Percentiles rank a stretch among this genome's conserved stretches.
phyloP scores from a whole-genome alignment of 2,113 vertebrate species.

The Sorex araneus region DNA sequence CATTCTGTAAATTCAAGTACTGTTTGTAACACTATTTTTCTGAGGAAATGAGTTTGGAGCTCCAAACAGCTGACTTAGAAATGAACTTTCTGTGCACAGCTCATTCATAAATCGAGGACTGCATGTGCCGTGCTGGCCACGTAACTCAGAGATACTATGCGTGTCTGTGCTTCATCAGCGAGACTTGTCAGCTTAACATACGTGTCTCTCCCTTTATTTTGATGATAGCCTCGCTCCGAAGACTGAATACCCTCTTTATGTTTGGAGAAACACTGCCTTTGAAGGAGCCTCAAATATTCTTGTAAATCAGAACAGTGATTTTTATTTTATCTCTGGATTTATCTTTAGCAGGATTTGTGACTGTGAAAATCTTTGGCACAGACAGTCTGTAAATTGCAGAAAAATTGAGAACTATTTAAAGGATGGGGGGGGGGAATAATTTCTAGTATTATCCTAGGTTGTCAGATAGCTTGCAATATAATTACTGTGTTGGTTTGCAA shows the following conservation, averaged over 20 bases:
- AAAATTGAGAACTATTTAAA: constrained; percentile 72
- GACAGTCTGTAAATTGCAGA: constrained; percentile 57
- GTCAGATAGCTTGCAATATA: constrained; percentile 69
- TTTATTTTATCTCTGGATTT: constrained; percentile 81
- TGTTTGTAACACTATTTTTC: constrained; percentile 3
- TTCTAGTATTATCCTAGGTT: constrained; percentile 46
- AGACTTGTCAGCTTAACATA: constrained; percentile 67
- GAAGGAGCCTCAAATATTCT: constrained; percentile 71
- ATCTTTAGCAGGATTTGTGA: constrained; percentile 69
- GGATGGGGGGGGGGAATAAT: background rate
- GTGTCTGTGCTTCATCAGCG: constrained; percentile 63
- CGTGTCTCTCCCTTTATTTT: constrained; percentile 64
- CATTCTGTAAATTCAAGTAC: background rate
- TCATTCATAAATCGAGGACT: constrained; percentile 67
- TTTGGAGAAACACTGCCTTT: constrained; percentile 77
- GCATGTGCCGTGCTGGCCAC: constrained; percentile 1
- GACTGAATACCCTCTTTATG: constrained; percentile 72
- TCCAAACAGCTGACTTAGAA: constrained; percentile 55
- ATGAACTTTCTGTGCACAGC: constrained; percentile 55
- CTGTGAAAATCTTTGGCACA: constrained; percentile 67
- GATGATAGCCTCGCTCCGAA: constrained; percentile 66
- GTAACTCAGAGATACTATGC: constrained; percentile 63
- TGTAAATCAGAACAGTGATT: constrained; percentile 62
- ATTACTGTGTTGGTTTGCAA: constrained; percentile 74
- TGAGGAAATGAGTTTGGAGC: constrained; percentile 58